Percentiles rank a stretch among this genome's conserved stretches.
Evolutionary conservation across 2,797 vertebrate species (phyloP).

Genomic region (Mormyrops boulengeri): DNA sequence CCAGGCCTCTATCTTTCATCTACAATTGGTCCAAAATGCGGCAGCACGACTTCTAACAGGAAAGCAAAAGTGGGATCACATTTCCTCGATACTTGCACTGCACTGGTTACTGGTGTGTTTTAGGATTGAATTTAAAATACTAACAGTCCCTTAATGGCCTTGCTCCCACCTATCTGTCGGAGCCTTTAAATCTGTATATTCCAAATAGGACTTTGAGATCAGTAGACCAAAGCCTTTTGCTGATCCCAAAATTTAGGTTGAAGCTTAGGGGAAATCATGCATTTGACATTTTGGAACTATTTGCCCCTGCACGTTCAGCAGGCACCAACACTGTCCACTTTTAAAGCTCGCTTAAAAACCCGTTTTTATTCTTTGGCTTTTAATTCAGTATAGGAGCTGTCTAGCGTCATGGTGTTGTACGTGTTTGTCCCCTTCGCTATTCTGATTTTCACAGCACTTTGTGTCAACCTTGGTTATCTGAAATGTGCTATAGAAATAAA

Average conservation of each 20-base stretch:
- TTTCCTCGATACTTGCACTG: background rate
- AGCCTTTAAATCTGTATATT: background rate
- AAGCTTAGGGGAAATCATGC: background rate
- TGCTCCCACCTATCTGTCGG: background rate
- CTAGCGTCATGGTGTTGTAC: background rate
- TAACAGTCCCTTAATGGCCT: background rate
- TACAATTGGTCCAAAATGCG: background rate
- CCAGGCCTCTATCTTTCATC: background rate
- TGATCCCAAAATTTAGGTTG: background rate
- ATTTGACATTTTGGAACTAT: background rate
- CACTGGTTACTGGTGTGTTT: background rate
- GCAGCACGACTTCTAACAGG: background rate
- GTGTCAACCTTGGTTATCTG: background rate
- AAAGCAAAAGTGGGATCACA: background rate
- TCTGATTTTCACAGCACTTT: background rate
- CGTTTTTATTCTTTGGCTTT: background rate
- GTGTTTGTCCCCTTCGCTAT: background rate
- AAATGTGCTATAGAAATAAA: background rate
- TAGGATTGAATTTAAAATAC: background rate
- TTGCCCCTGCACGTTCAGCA: background rate
- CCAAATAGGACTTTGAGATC: background rate
- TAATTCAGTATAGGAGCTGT: background rate
- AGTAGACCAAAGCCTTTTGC: background rate
- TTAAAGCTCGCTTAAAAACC: background rate
- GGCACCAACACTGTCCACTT: background rate